Evolutionary conservation across 1,140 invertebrate species (phyloP).

Genomic region (Drosophila prosaltans): DNA sequence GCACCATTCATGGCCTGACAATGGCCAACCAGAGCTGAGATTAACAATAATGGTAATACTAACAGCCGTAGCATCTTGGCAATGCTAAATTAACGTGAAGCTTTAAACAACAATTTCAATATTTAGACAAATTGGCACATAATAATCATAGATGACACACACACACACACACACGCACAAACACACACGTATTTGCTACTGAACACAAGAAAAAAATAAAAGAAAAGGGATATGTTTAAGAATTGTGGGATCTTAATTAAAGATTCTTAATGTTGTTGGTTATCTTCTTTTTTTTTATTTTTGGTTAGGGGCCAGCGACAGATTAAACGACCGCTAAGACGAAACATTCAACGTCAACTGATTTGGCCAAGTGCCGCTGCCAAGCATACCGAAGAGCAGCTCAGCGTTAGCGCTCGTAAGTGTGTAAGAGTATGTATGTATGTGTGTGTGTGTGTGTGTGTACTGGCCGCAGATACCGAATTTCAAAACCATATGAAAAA

Average conservation of each 20-base stretch:
- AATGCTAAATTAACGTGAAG: neutral
- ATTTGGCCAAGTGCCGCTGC: slow-evolving; percentile 73
- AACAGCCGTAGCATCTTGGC: slow-evolving; percentile 20
- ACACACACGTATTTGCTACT: too few relatives aligned
- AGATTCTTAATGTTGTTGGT: neutral
- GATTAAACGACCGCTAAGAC: slow-evolving; percentile 73
- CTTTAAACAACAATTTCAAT: neutral
- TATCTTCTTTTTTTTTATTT: neutral
- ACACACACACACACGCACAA: too few relatives aligned
- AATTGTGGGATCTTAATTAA: too few relatives aligned
- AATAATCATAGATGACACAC: slow-evolving; percentile 16
- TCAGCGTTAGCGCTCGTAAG: slow-evolving; percentile 38
- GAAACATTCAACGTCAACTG: slow-evolving; percentile 81
- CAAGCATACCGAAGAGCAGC: slow-evolving; percentile 72
- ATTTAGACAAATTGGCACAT: slow-evolving; percentile 28
- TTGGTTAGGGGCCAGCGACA: slow-evolving; percentile 37
- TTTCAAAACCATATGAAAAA: slow-evolving; percentile 77
- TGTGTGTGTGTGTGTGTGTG: slow-evolving; percentile 35
- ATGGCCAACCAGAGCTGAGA: slow-evolving; percentile 8
- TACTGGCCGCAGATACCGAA: slow-evolving; percentile 48
- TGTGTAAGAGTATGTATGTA: slow-evolving; percentile 21
- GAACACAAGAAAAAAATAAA: too few relatives aligned
- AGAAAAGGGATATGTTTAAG: too few relatives aligned
- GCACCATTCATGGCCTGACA: slow-evolving; percentile 40
- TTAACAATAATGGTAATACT: slow-evolving; percentile 4